These are phyloP conservation scores for Drosophila oshimai DNA, from an alignment of 1,140 invertebrate genomes.

Conservation along the genomic window DNA sequence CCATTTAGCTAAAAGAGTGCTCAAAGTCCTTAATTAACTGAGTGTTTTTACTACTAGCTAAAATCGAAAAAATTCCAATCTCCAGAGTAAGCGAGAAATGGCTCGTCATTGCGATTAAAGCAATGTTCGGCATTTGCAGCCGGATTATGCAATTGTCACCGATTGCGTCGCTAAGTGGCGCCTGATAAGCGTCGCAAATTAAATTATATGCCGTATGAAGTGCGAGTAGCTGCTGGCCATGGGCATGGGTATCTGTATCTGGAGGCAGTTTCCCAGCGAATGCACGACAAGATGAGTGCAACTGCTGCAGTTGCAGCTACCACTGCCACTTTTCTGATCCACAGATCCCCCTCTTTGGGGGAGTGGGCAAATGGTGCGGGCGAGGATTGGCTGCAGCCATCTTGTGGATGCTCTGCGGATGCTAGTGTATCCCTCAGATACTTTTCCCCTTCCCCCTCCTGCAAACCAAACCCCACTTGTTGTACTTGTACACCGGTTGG, in stretches of 20 bases:
- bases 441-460: neutral
- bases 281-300: conserved; percentile 23
- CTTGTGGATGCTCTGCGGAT: conserved; percentile 44
- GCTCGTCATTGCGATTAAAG: conserved; percentile 16
- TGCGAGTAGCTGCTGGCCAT: no score
- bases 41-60: neutral
- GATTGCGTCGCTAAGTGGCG: conserved; percentile 60
- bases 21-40: neutral
- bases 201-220: conserved; percentile 66
- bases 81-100: conserved; percentile 2
- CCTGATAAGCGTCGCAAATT: conserved; percentile 78
- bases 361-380: conserved; percentile 30
- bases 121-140: conserved; percentile 46
- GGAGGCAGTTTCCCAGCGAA: conserved; percentile 26
- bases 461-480: neutral
- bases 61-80: conserved; percentile 9
- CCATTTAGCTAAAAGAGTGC: neutral
- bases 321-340: neutral
- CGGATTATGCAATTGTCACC: conserved; percentile 74
- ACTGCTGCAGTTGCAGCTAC: conserved; percentile 5
- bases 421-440: conserved; percentile 7
- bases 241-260: conserved; percentile 22
- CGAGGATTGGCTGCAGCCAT: conserved; percentile 67
- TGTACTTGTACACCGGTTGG: conserved; percentile 35
- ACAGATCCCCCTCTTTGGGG: neutral